These are phyloP conservation scores for Oscheius sp. DNA, from an alignment of 2,888 invertebrate species.

Conservation along the genomic window DNA sequence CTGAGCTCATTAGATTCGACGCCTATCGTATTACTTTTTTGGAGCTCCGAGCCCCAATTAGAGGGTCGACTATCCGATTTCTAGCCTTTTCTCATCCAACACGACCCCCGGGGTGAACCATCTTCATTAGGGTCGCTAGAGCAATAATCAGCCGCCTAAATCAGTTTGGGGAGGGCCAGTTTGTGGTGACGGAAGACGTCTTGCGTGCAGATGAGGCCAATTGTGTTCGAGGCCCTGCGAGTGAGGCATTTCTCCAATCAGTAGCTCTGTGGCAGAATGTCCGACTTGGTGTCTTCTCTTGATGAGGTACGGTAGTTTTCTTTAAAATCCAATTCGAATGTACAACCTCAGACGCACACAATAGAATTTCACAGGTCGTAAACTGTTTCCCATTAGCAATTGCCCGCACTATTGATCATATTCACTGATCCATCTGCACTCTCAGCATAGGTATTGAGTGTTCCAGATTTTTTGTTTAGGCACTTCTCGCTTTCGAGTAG, in stretches of 20 bases:
- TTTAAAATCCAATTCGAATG: not conserved
- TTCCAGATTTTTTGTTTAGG: no score
- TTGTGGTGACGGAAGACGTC: slow-evolving; percentile 34
- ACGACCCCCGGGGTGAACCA: slow-evolving; percentile 28
- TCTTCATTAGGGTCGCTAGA: slow-evolving; percentile 31
- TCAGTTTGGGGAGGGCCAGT: slow-evolving; percentile 33
- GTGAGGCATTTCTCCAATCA: slow-evolving; percentile 28
- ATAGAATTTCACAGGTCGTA: no score
- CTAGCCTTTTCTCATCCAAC: slow-evolving; percentile 39
- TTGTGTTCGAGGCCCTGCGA: slow-evolving; percentile 33
- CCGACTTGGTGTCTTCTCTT: slow-evolving; percentile 20
- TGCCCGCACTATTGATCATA: no score
- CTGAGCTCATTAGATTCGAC: not conserved
- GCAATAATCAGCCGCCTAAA: slow-evolving; percentile 41
- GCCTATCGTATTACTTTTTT: slow-evolving; percentile 24
- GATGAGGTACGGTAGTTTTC: slow-evolving; percentile 16
- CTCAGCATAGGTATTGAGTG: no score
- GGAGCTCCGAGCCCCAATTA: slow-evolving; percentile 24
- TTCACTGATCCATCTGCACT: no score
- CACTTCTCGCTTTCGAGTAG: no score
- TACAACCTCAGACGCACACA: no score
- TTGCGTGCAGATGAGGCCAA: slow-evolving; percentile 40
- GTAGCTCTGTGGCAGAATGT: slow-evolving; percentile 23
- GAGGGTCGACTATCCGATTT: slow-evolving; percentile 33
- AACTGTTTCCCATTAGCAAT: no score